Base-by-base conservation (phyloP, 1,140 invertebrate genomes). In the Pantala flavescens region DNA sequence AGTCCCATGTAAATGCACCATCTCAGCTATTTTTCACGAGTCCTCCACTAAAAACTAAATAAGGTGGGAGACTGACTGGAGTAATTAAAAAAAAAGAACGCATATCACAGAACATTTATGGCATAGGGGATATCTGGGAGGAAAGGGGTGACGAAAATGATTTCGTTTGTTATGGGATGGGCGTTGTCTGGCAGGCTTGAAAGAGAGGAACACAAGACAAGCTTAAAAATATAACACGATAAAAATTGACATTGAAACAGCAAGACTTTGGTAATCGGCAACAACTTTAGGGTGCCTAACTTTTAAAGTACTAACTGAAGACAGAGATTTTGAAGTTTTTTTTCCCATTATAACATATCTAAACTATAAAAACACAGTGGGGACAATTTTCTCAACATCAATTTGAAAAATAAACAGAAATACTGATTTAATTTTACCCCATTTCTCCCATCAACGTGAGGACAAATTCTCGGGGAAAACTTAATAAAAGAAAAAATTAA, bases 61-160 rank as follows among this genome's bases (percentile, higher is more conserved):
- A 63, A 63, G 49, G 49, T 63, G 49, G 49, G 49, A 63, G 49
- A 63, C 49, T 63, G 49, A 63, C 49, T 63, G 49, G 49, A 63
- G 49, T 63, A 63, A 63, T 19, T 63, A 63, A 63, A 63, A 63
- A 63, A 21, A 63, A 36, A 36, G 28, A 63, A 63, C 49, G 49
- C 49, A 63, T 63, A 63, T 63, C 49, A 63, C 49, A 63, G 49
- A 63, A 63, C 49, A 63, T 63, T 63, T 63, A 63, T 63, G 49
- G 49, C 49, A 63, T 63, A 12, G 49, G 49, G 49, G 28, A 36
- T 36, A 36, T 36, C 49, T 63, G 14, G 14, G 49, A 63, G 49
- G 49, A 21, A 63, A 21, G 49, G 14, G 49, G n/a, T 63, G 49
- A 14, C n/a, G 49, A 21, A 21, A 63, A 63, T 36, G 28, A 36